Evolutionary conservation across 2,113 vertebrate species (phyloP), one percentile per base, ranked within the genome.

Genomic region (Cepphus grylle): DNA sequence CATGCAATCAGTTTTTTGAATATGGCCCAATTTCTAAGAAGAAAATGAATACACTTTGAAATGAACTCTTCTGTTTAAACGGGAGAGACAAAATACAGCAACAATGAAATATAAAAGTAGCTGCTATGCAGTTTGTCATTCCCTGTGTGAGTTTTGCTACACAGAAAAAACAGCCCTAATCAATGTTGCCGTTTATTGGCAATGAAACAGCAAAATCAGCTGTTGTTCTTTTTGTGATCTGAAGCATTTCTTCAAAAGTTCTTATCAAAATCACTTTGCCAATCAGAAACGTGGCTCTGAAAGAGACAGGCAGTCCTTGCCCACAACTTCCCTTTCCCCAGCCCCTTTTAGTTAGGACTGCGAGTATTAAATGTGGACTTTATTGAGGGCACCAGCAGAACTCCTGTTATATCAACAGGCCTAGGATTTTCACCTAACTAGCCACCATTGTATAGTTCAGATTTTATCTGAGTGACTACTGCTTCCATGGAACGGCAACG

Each of bases 181-280:
- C 73, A 87, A 70, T 62, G 53, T 27, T 87, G 58, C 50, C 2
- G 4, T 30, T 92, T 83, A 86, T 63, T 81, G 72, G 55, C 63
- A 88, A 90, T 63, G 83, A 92, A 78, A n/a, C 30, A 81, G 86
- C 89, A 88, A 82, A 80, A 77, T 73, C 85, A 91, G 78, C 53
- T 59, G 59, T 49, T 65, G 18, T 65, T 59, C 47, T 85, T 92
- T 84, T 87, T 76, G 61, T 76, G 27, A 34, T 86, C 70, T 72
- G 15, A 49, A 79, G 62, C 38, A 43, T 43, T 94, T 90, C 62
- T 90, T 86, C 20, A 42, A 10, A 93, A 90, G 47, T 58, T 89
- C 50, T 83, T 56, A 26, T 13, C 52, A 80, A 70, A 81, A 89
- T 34, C 50, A 45, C 62, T 94, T 86, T 30, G 22, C 13, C 53